phyloP scores from a whole-genome alignment of 2,113 vertebrate species.

The Catharus minimus region DNA sequence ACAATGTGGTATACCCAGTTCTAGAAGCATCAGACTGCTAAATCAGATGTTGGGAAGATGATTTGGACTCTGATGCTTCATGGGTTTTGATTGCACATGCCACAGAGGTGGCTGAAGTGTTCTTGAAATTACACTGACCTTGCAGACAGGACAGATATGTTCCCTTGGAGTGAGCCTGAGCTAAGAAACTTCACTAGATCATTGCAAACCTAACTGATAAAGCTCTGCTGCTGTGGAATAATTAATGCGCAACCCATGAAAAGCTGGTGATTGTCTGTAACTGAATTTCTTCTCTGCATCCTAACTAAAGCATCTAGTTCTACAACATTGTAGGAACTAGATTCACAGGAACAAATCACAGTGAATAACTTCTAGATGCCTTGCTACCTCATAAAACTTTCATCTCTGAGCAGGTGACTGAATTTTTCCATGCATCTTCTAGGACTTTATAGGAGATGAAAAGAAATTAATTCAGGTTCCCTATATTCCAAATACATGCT shows the following conservation, averaged over 20 bases:
- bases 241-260: background rate
- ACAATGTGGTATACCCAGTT: background rate
- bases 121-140: background rate
- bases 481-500: background rate
- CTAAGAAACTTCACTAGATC: background rate
- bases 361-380: background rate
- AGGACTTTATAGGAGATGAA: background rate
- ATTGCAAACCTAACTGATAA: background rate
- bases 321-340: background rate
- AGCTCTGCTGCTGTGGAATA: background rate
- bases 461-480: background rate
- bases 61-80: background rate
- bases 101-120: background rate
- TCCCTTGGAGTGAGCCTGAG: background rate
- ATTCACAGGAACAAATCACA: background rate
- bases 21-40: background rate
- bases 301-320: background rate
- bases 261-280: background rate
- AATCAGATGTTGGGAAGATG: background rate
- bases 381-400: background rate
- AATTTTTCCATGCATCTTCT: background rate
- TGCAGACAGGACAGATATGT: background rate
- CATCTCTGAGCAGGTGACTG: background rate
- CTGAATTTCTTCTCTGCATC: background rate
- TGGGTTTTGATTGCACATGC: background rate